Evolutionary conservation across 2,888 invertebrate species (phyloP), one percentile per base, ranked within the genome.

Genomic region (Nemotelus pantherinus): DNA sequence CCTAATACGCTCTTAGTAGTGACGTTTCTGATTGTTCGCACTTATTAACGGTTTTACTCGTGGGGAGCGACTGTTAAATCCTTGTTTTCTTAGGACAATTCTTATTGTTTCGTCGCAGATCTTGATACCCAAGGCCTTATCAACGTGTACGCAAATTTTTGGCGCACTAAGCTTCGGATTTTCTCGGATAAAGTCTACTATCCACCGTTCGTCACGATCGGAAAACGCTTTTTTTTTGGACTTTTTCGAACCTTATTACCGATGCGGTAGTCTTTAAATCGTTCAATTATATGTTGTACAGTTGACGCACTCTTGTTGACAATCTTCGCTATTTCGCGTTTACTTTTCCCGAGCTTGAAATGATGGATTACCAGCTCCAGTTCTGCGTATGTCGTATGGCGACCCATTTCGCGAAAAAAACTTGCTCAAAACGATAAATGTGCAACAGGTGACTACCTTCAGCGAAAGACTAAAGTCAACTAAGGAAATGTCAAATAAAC

Each of bases 61-160:
- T 25, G 25, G 25, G 25, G 25, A 25, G 25, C 25, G 25, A 25
- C 25, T 25, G 25, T 63, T 63, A 63, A 63, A 63, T 63, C 63
- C 63, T 43, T 63, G 63, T 63, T 63, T 63, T 63, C 41, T 63
- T 63, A 63, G 41, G 63, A 63, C 43, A 63, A 63, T 63, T 63
- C 39, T 63, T 63, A 63, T 63, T 63, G 63, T 63, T 63, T 63
- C 63, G 63, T 63, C 63, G 63, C 63, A 63, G 63, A 63, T 43
- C 43, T 63, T 63, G 63, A 63, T 63, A 63, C 63, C 63, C 63
- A 63, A 63, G 63, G 63, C 3, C 63, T 63, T 63, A 41, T 41
- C 41, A 63, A 63, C 63, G 43, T 63, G 3, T 63, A 63, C 63
- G 63, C 63, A 3, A 10, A 63, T 63, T 63, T 63, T 63, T 3